phyloP scores from a whole-genome alignment of 2,113 vertebrate species.

The Micronycteris hirsuta region DNA sequence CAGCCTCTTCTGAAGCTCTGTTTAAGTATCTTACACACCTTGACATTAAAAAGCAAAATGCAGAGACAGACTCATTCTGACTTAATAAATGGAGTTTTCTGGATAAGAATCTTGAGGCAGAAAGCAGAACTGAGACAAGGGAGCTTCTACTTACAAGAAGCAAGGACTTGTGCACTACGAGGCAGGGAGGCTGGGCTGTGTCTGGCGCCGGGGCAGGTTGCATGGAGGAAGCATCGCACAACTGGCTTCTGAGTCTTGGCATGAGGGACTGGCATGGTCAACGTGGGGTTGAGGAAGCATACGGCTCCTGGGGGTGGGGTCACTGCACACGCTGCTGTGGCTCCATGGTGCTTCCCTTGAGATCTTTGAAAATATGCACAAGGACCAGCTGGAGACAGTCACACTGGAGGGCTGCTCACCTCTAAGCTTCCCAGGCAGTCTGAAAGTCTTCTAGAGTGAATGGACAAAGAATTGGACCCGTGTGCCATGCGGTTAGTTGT shows the following conservation, averaged over 20 bases:
- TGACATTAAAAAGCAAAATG: not conserved
- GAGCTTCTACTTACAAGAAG: not conserved
- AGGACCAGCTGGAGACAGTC: not conserved
- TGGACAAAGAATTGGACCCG: not conserved
- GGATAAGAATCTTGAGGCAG: constrained; percentile 1
- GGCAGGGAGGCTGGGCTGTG: not conserved
- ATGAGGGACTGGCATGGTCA: not conserved
- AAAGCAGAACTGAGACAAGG: not conserved
- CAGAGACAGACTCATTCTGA: not conserved
- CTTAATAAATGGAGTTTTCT: not conserved
- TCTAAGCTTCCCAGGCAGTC: not conserved
- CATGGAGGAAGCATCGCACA: not conserved
- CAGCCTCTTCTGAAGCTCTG: not conserved
- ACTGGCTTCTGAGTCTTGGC: not conserved
- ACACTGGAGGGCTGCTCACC: not conserved
- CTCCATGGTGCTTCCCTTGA: not conserved
- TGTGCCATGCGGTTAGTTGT: not conserved
- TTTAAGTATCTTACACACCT: not conserved
- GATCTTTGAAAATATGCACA: not conserved
- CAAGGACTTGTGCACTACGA: not conserved
- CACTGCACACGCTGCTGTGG: not conserved
- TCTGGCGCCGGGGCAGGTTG: not conserved
- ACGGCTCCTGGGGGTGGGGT: not conserved
- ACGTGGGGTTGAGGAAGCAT: not conserved
- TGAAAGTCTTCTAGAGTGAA: not conserved